Percentiles rank a stretch among this genome's conserved stretches.
phyloP scores from a whole-genome alignment of 2,113 vertebrate species.

The Prochilodus magdalenae region DNA sequence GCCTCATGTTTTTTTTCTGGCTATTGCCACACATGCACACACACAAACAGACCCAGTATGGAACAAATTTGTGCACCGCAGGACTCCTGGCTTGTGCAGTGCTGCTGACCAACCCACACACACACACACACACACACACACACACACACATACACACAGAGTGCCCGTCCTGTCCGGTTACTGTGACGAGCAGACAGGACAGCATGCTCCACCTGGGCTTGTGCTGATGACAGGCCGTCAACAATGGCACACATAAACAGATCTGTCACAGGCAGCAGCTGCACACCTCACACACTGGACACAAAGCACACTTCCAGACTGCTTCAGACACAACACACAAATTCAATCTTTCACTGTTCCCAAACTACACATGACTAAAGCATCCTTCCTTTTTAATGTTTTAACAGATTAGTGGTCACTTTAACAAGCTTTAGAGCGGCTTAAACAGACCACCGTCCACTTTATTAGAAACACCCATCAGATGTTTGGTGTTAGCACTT shows the following conservation, averaged over 20 bases:
- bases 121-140: neutral
- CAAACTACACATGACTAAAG: neutral
- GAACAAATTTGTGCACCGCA: slow-evolving; percentile 21
- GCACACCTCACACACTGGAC: neutral
- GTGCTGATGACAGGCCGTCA: slow-evolving; percentile 20
- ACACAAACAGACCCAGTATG: slow-evolving; percentile 34
- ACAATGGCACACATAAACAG: neutral
- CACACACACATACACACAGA: slow-evolving; percentile 5
- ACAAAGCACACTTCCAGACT: neutral
- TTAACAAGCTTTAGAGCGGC: no score
- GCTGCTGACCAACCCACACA: neutral
- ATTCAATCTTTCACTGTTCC: neutral
- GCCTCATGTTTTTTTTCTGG: neutral
- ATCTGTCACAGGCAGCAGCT: slow-evolving; percentile 13
- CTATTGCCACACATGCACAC: neutral
- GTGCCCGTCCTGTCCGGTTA: slow-evolving; percentile 12
- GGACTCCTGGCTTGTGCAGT: slow-evolving; percentile 1
- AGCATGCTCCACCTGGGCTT: slow-evolving; percentile 1
- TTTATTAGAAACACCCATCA: no score
- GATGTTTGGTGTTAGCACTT: no score
- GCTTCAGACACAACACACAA: neutral
- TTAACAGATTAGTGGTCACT: no score
- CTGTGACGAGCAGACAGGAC: slow-evolving; percentile 11
- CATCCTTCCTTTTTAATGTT: neutral
- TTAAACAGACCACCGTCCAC: no score